Evolutionary conservation across 2,113 vertebrate species (phyloP), one percentile per base, ranked within the genome.

Genomic region (Grammomys dolichurus): DNA sequence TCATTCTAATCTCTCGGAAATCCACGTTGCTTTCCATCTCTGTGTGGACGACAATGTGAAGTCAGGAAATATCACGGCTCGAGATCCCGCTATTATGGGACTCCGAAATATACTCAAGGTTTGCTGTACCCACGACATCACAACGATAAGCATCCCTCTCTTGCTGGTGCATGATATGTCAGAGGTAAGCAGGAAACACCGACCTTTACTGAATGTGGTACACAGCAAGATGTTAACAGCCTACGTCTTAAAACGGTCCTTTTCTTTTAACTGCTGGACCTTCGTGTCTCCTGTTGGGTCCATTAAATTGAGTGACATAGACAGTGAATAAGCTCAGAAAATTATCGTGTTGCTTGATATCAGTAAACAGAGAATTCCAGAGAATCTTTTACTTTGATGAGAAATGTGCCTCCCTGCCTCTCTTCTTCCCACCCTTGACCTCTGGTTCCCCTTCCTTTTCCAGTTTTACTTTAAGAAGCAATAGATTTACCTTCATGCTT

Each of bases 31-130:
- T 86, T 99, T 99, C 98, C 99, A 99, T 92, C 99, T 99, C 31
- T 99, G 99, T 12, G 99, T 99, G 98, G 99, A 99, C 46, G 99
- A 99, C 97, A 99, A 99, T 0, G 99, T 99, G 60, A 99, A 99
- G 5, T 99, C 99, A 0, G 99, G 99, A 51, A 99, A 99, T 46
- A 99, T 99, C 95, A 99, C 99, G 0, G 99, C 99, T 19, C 99
- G 99, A 0, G 99, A 99, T 97, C 99, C 99, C 0, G 99, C 99
- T 84, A 99, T 99, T 93, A 99, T 99, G 99, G 99, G 99, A 14
- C 98, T 99, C 89, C 98, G 99, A 33, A 99, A 99, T 98, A 99
- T 99, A 93, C 99, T 99, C 94, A 99, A 99, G 97, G 99, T 99
- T 63, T 99, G 99, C 98, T 99, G 99, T 94, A 99, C 99, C 0